A percentile compares a stretch with the other conserved stretches of the same genome.
These are phyloP conservation scores for Ciconia nigra DNA, from an alignment of 2,797 vertebrate genomes.

Conservation along the genomic window DNA sequence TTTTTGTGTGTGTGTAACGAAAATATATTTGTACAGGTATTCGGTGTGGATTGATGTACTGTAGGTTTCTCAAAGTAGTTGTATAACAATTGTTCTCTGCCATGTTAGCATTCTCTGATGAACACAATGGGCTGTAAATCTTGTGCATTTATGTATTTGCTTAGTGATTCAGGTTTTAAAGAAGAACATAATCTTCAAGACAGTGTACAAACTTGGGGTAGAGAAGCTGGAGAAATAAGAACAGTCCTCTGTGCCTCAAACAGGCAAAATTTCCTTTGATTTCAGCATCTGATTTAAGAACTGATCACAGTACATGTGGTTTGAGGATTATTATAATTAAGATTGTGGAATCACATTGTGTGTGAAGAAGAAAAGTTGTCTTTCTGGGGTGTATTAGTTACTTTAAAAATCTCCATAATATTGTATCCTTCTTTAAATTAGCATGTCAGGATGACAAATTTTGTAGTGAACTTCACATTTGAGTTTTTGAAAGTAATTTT, in stretches of 20 bases:
- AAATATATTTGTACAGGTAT: not conserved
- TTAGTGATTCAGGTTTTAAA: not conserved
- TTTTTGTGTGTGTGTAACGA: not conserved
- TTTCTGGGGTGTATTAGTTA: not conserved
- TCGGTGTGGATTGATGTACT: not conserved
- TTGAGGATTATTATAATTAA: not conserved
- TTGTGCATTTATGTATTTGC: not conserved
- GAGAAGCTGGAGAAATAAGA: not conserved
- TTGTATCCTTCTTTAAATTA: not conserved
- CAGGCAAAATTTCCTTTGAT: not conserved
- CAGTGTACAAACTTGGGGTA: not conserved
- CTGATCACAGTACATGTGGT: accelerated
- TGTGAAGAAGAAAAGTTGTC: not conserved
- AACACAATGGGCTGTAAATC: not conserved
- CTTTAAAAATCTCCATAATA: not conserved
- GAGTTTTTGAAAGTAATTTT: not conserved
- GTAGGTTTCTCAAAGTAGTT: not conserved
- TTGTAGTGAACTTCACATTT: not conserved
- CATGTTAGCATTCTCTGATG: not conserved
- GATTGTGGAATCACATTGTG: not conserved
- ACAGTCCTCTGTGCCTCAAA: not conserved
- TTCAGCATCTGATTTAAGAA: not conserved
- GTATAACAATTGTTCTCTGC: not conserved
- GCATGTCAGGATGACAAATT: not conserved
- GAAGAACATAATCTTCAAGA: not conserved